These are phyloP conservation scores for Paradisaea rubra DNA, from an alignment of 2,113 vertebrate species.

Conservation along the genomic window DNA sequence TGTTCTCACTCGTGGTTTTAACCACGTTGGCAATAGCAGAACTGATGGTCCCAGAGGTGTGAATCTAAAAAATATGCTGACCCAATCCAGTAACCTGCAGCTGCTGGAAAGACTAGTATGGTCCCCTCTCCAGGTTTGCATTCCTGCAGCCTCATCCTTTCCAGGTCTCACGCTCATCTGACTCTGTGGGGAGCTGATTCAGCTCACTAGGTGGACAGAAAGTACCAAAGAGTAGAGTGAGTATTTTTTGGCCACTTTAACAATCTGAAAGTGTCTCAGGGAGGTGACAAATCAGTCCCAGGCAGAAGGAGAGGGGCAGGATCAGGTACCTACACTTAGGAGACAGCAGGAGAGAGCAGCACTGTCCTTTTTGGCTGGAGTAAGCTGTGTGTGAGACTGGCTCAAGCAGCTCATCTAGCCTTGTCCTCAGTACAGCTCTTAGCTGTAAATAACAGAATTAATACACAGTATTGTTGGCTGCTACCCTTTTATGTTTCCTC, in stretches of 20 bases:
- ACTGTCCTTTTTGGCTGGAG: background rate
- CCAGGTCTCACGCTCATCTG: background rate
- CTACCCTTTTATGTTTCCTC: background rate
- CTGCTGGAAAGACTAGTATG: background rate
- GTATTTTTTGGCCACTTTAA: background rate
- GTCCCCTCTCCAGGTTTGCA: background rate
- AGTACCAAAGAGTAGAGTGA: background rate
- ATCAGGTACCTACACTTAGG: fast-evolving
- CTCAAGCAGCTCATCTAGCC: background rate
- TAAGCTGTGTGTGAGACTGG: background rate
- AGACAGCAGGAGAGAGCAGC: background rate
- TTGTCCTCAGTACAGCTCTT: background rate
- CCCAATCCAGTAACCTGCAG: background rate
- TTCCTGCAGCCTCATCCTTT: background rate
- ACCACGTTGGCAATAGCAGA: background rate
- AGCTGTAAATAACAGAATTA: background rate
- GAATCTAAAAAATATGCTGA: background rate
- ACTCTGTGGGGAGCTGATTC: background rate
- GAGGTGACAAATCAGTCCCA: background rate
- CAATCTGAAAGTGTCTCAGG: background rate
- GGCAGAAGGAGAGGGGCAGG: background rate
- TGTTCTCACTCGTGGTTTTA: background rate
- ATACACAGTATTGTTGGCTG: background rate
- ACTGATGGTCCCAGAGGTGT: background rate
- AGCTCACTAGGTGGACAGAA: background rate